phyloP scores from a whole-genome alignment of 2,797 vertebrate genomes.

The Eulemur albifrons region DNA sequence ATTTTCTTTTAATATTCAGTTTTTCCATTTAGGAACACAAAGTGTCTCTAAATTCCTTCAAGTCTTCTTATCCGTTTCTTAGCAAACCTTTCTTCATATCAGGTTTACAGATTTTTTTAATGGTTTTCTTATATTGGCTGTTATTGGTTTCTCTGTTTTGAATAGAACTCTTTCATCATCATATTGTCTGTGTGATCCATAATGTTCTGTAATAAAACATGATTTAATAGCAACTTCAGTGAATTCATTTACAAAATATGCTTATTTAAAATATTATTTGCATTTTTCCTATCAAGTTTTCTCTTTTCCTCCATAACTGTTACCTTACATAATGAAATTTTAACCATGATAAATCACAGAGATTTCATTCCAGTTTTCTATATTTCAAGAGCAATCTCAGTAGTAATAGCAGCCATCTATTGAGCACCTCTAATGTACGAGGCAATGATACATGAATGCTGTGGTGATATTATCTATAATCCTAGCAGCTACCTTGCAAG shows the following conservation, averaged over 20 bases:
- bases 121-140: background rate
- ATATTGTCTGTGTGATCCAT: background rate
- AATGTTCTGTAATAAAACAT: background rate
- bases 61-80: background rate
- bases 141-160: background rate
- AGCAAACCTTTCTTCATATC: background rate
- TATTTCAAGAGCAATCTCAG: background rate
- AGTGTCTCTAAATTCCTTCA: constrained; percentile 16
- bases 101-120: background rate
- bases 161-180: background rate
- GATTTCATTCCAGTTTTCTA: background rate
- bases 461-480: background rate
- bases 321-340: background rate
- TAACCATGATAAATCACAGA: background rate
- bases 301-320: background rate
- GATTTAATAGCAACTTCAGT: background rate
- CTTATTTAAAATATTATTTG: background rate
- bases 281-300: background rate
- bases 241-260: background rate
- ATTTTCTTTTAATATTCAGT: background rate
- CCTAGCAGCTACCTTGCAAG: background rate
- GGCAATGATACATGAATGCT: background rate
- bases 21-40: background rate
- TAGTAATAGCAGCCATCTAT: background rate
- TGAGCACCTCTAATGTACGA: background rate